phyloP scores from a whole-genome alignment of 2,888 invertebrate species.

The Oxycera nigricornis region DNA sequence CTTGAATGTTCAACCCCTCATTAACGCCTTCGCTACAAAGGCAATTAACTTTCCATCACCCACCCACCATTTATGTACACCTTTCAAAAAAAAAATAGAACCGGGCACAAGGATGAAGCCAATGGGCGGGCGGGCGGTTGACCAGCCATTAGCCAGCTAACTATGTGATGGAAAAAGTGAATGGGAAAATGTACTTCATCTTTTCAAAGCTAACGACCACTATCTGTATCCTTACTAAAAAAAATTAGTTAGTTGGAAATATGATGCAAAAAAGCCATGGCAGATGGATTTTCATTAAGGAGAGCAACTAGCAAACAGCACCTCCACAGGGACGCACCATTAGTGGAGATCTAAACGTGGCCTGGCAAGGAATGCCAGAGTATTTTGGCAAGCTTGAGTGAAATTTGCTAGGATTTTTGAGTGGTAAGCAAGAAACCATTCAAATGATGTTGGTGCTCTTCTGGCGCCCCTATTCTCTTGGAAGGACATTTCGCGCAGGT shows the following conservation, averaged over 20 bases:
- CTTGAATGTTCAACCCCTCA: too few relatives aligned
- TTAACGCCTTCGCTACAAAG: too few relatives aligned
- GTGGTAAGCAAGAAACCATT: background rate
- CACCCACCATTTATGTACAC: too few relatives aligned
- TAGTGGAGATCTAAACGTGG: too few relatives aligned
- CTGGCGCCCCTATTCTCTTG: background rate
- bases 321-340: background rate
- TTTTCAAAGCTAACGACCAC: background rate
- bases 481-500: background rate
- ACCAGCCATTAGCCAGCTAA: too few relatives aligned
- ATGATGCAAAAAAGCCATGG: background rate
- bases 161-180: too few relatives aligned
- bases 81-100: too few relatives aligned
- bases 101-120: too few relatives aligned
- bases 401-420: background rate
- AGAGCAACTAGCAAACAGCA: background rate
- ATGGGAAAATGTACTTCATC: too few relatives aligned
- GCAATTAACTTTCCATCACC: too few relatives aligned
- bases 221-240: background rate
- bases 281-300: slow-evolving; percentile 2
- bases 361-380: too few relatives aligned
- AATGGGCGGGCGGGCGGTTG: too few relatives aligned
- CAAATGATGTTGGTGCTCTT: background rate
- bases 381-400: background rate
- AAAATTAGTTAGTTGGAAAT: background rate